phyloP scores from a whole-genome alignment of 1,140 invertebrate species.

The Tetragonula clypearis region DNA sequence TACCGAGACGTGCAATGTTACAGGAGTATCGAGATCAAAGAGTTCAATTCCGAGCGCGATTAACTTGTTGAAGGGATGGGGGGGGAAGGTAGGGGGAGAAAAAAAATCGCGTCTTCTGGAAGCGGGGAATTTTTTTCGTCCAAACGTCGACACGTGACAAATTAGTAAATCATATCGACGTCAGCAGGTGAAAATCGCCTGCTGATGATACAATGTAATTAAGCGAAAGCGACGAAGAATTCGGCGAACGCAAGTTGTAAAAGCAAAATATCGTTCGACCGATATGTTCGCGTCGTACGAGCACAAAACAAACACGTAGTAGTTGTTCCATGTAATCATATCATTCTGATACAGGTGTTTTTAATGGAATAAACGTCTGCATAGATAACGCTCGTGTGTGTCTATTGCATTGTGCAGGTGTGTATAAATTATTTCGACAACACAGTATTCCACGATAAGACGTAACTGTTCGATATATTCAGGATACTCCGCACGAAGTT shows the following conservation, averaged over 20 bases:
- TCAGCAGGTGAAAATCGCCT: neutral
- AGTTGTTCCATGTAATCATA: conserved; percentile 32
- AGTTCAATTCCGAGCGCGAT: neutral
- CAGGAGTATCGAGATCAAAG: conserved; percentile 6
- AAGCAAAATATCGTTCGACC: neutral
- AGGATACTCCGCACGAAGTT: neutral
- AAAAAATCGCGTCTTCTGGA: neutral
- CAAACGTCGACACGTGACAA: neutral
- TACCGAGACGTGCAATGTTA: conserved; percentile 46
- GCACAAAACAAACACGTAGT: neutral
- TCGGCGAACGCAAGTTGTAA: neutral
- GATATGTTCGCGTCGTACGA: conserved; percentile 1
- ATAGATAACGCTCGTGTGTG: conserved; percentile 13
- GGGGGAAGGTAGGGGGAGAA: no score
- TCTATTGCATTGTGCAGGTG: neutral
- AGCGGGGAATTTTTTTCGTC: conserved; percentile 8
- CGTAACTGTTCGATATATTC: neutral
- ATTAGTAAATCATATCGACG: neutral
- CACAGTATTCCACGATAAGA: neutral
- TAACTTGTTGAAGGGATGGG: neutral
- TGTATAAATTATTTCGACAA: neutral
- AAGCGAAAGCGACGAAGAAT: neutral
- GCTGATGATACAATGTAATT: neutral
- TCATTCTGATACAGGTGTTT: conserved; percentile 30
- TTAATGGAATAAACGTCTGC: conserved; percentile 15